Evolutionary conservation across 1,140 invertebrate species (phyloP), one percentile per base, ranked within the genome.

Genomic region (Megalopta genalis): DNA sequence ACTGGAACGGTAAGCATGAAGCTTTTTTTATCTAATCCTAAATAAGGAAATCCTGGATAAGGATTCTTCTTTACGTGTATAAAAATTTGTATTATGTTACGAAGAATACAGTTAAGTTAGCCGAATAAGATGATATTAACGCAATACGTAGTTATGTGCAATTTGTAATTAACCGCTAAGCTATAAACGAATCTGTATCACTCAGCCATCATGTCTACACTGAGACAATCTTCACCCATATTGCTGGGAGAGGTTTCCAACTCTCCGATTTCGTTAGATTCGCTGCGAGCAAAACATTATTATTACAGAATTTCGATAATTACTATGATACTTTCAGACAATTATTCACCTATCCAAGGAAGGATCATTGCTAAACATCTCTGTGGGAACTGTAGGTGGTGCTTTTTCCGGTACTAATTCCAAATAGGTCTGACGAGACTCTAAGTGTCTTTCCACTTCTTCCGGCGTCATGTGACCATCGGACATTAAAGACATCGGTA

Each of bases 321-420:
- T 52, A 57, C 18, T 6, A n/a, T 25, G 21, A 3, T 37, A 25
- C 18, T 14, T 16, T 23, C 23, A 32, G 23, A 5, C n/a, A 46
- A 27, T 37, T 62, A 68, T 39, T 64, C 62, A 96, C 96, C 96
- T 97, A 88, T 97, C 96, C 78, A 96, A 92, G 14, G 96, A 97
- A 65, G 96, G 96, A 88, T 98, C 97, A 93, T 98, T 98, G 88
- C 97, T 98, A 87, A 98, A 98, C 95, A 98, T 97, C 92, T 98
- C 97, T 63, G 96, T 97, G 12, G 97, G 97, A 16, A 98, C 96
- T 52, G 97, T 98, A 1, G 97, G 95, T 1, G 97, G 97, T 67
- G 97, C 96, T 87, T 97, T 95, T 90, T 98, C 97, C 23, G 96
- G 96, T 74, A 97, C 94, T 63, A 98, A 94, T 89, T 97, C 97